Percentiles rank a stretch among this genome's conserved stretches.
phyloP scores from a whole-genome alignment of 2,797 vertebrate species.

The Manis pentadactyla region DNA sequence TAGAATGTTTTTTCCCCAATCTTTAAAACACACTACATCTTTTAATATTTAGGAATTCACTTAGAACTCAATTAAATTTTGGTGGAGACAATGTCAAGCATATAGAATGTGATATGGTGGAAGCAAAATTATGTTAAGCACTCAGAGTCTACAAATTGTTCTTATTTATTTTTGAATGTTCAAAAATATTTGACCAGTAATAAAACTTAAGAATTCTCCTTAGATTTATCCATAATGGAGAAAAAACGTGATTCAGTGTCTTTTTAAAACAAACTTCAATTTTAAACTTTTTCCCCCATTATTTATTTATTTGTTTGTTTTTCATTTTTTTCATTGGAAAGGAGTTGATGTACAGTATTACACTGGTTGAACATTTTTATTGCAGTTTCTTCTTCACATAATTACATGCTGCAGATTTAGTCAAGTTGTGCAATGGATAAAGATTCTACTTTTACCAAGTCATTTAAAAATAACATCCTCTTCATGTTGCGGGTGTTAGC shows the following conservation, averaged over 20 bases:
- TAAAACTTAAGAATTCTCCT: not conserved
- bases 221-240: not conserved
- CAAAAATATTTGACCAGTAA: not conserved
- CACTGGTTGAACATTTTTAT: not conserved
- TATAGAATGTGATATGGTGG: not conserved
- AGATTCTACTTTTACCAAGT: not conserved
- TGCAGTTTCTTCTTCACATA: not conserved
- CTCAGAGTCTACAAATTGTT: not conserved
- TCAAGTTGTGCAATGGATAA: not conserved
- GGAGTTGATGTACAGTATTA: too few relatives aligned
- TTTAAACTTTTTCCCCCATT: not conserved
- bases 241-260: not conserved
- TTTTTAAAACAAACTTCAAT: constrained; percentile 41
- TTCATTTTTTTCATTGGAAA: too few relatives aligned
- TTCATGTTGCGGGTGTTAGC: not conserved
- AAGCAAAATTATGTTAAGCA: constrained; percentile 37
- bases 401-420: not conserved
- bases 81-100: not conserved
- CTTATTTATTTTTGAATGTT: constrained; percentile 15
- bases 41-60: constrained; percentile 4
- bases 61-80: not conserved
- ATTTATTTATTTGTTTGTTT: too few relatives aligned
- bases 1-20: not conserved
- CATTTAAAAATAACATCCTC: not conserved
- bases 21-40: not conserved